phyloP scores from a whole-genome alignment of 1,140 invertebrate species.

The Calosoma granatense region DNA sequence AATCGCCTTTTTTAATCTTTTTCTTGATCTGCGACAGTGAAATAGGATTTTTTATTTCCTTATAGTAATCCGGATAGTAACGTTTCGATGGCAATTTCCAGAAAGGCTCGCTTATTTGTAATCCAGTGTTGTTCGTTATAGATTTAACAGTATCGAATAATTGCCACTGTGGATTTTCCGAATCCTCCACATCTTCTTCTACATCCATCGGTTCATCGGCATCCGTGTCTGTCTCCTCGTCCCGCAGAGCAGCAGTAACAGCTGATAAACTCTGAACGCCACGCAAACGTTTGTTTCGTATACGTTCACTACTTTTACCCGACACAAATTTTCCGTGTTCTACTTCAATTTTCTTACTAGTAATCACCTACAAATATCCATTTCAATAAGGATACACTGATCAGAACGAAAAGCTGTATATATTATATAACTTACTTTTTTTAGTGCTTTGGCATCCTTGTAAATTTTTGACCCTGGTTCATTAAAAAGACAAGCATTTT shows the following conservation, averaged over 20 bases:
- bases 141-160: constrained; percentile 39
- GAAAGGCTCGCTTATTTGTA: constrained; percentile 75
- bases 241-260: constrained; percentile 36
- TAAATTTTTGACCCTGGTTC: constrained; percentile 95
- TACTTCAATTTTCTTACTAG: constrained; percentile 49
- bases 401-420: too few relatives aligned
- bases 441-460: constrained; percentile 85
- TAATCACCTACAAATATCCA: constrained; percentile 44
- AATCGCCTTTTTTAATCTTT: constrained; percentile 79
- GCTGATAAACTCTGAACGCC: constrained; percentile 39
- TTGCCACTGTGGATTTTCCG: constrained; percentile 42
- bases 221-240: constrained; percentile 35
- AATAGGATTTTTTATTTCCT: constrained; percentile 92
- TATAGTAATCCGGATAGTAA: constrained; percentile 95
- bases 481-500: constrained; percentile 94
- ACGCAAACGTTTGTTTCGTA: constrained; percentile 31
- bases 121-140: constrained; percentile 31
- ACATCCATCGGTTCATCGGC: constrained; percentile 29
- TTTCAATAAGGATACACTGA: too few relatives aligned
- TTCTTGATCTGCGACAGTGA: constrained; percentile 87
- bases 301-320: constrained; percentile 41
- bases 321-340: constrained; percentile 37
- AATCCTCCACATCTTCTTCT: constrained; percentile 28
- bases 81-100: constrained; percentile 83
- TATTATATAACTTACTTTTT: constrained; percentile 47